Percentiles rank a stretch among this genome's conserved stretches.
These are phyloP conservation scores for Cryptus armator DNA, from an alignment of 2,888 invertebrate species.

Conservation along the genomic window DNA sequence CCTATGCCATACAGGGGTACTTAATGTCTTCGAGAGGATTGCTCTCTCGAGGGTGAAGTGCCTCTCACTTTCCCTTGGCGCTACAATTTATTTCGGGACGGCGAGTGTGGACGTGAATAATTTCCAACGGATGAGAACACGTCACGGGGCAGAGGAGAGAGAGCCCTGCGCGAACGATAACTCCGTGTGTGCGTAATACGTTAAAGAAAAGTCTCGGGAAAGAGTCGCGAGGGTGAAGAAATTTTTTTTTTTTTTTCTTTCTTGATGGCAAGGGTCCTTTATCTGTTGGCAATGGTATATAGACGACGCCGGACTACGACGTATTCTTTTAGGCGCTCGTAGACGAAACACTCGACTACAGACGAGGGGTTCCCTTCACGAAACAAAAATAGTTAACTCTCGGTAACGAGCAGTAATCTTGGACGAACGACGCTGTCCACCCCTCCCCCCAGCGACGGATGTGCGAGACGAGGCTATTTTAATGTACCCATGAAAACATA, in stretches of 20 bases:
- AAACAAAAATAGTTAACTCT: conserved; percentile 76
- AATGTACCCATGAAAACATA: conserved; percentile 67
- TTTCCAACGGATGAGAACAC: conserved; percentile 62
- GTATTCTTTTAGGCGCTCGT: not conserved
- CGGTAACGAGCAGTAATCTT: conserved; percentile 61
- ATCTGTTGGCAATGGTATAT: conserved; percentile 12
- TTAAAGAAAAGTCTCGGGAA: conserved; percentile 66
- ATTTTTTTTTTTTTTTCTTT: conserved; percentile 8
- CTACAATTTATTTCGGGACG: conserved; percentile 72
- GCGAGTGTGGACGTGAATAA: conserved; percentile 68
- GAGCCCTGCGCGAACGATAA: conserved; percentile 35
- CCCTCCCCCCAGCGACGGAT: conserved; percentile 45
- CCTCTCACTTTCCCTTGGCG: conserved; percentile 40
- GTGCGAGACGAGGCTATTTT: conserved; percentile 74
- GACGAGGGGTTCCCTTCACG: conserved; percentile 58
- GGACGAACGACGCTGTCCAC: conserved; percentile 44
- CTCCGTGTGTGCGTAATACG: conserved; percentile 41
- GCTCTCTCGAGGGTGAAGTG: conserved; percentile 48
- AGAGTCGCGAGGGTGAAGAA: conserved; percentile 39
- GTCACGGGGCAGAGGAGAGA: conserved; percentile 32
- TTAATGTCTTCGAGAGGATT: conserved; percentile 43
- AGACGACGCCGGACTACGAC: not conserved
- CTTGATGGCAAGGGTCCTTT: conserved; percentile 17
- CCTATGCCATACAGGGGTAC: conserved; percentile 28
- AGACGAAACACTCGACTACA: conserved; percentile 40